Percentiles rank a stretch among this genome's conserved stretches.
phyloP scores from a whole-genome alignment of 2,113 vertebrate genomes.

The Kobus ellipsiprymnus region DNA sequence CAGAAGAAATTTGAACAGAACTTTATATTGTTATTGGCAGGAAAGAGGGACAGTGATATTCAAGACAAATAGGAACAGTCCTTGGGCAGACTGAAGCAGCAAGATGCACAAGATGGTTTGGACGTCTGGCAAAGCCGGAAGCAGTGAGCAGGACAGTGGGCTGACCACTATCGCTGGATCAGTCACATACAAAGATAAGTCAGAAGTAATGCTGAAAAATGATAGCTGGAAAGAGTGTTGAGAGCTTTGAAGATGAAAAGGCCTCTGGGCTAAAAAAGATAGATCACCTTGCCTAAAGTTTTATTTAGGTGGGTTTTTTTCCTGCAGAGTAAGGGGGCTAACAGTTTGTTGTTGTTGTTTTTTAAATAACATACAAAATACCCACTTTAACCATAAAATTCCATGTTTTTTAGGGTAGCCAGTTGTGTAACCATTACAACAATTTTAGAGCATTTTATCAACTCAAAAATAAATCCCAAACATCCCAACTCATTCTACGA shows the following conservation, averaged over 20 bases:
- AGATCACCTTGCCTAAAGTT: not conserved
- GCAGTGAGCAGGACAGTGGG: not conserved
- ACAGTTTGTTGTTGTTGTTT: not conserved
- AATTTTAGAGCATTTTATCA: not conserved
- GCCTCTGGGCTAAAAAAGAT: not conserved
- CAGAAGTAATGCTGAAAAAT: not conserved
- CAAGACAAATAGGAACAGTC: not conserved
- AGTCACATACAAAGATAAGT: not conserved
- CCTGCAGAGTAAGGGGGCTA: not conserved
- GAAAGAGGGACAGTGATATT: not conserved
- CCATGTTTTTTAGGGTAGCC: not conserved
- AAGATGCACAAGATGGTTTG: not conserved
- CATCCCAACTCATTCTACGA: not conserved
- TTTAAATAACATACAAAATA: not conserved
- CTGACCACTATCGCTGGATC: not conserved
- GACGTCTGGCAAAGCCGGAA: not conserved
- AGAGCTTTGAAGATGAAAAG: not conserved
- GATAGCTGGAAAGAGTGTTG: not conserved
- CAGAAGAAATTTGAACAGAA: slow-evolving; percentile 9
- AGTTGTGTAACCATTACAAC: not conserved
- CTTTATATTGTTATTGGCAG: not conserved
- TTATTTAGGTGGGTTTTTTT: not conserved
- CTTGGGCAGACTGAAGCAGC: not conserved
- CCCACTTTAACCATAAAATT: not conserved
- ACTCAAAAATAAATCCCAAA: not conserved